These are phyloP conservation scores for Panopea generosa DNA, from an alignment of 2,888 invertebrate genomes.

Conservation along the genomic window DNA sequence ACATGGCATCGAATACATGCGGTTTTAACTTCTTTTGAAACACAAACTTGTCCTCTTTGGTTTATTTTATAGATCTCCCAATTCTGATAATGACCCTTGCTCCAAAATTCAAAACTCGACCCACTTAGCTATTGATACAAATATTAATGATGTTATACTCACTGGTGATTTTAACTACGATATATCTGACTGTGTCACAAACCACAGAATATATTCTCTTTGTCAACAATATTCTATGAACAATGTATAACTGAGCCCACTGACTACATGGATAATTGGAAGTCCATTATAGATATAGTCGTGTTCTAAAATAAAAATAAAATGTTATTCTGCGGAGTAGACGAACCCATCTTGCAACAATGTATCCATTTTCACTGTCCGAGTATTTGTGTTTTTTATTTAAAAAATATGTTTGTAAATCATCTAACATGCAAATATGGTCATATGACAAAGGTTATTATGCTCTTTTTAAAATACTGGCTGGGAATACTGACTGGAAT, in stretches of 20 bases:
- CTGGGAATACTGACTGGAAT: no score
- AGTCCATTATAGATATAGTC: constrained; percentile 3
- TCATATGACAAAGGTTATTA: neutral
- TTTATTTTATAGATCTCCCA: neutral
- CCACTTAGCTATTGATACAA: neutral
- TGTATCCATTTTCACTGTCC: neutral
- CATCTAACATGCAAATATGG: neutral
- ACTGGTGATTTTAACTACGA: constrained; percentile 12
- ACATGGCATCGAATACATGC: no score
- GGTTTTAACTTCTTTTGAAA: no score
- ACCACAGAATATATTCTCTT: neutral
- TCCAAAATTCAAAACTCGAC: constrained; percentile 1
- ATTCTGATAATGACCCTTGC: neutral
- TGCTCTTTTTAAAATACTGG: no score
- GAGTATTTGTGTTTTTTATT: neutral
- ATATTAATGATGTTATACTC: constrained; percentile 7
- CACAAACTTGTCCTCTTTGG: no score
- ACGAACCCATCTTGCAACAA: neutral
- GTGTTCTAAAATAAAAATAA: neutral
- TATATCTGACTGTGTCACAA: neutral
- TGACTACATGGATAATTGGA: constrained; percentile 3
- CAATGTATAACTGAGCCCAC: constrained; percentile 2
- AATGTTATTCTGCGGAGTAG: neutral
- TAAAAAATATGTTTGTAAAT: neutral
- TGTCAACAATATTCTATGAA: neutral